A percentile compares a stretch with the other conserved stretches of the same genome.
Evolutionary conservation across 1,140 invertebrate species (phyloP).

Genomic region (Polypedilum pembai): DNA sequence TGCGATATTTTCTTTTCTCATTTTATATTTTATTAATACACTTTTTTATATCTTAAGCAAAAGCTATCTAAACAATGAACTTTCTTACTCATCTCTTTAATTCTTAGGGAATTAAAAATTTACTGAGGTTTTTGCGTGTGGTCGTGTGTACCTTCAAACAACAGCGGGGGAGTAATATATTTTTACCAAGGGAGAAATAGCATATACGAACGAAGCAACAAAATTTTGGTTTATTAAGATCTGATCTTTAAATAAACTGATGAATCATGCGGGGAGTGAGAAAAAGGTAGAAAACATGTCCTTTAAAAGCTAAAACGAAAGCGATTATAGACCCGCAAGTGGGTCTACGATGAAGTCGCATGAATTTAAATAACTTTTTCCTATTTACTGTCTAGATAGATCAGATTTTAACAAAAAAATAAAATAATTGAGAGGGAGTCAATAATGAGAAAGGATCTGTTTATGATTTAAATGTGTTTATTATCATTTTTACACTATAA

Average conservation of each 20-base stretch:
- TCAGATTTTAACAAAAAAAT: not conserved
- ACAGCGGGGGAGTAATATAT: too few relatives aligned
- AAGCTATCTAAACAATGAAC: slow-evolving; percentile 6
- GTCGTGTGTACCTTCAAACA: too few relatives aligned
- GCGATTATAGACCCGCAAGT: slow-evolving; percentile 26
- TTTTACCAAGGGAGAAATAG: too few relatives aligned
- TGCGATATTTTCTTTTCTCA: not conserved
- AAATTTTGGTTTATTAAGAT: not conserved
- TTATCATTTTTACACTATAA: not conserved
- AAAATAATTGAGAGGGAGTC: not conserved
- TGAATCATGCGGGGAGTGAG: not conserved
- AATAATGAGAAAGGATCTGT: not conserved
- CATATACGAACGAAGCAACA: not conserved
- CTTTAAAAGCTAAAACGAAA: not conserved
- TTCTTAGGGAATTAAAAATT: not conserved
- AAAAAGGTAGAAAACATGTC: not conserved
- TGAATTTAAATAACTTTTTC: not conserved
- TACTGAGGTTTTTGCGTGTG: too few relatives aligned
- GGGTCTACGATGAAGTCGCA: slow-evolving; percentile 30
- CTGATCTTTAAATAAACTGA: slow-evolving; percentile 2
- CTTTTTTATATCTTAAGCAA: not conserved
- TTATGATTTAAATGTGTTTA: slow-evolving; percentile 23
- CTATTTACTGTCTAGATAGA: not conserved
- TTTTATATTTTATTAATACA: not conserved
- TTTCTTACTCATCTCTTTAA: slow-evolving; percentile 1